Percentiles rank a stretch among this genome's conserved stretches.
These are phyloP conservation scores for Pelobates fuscus DNA, from an alignment of 2,113 vertebrate species.

Conservation along the genomic window DNA sequence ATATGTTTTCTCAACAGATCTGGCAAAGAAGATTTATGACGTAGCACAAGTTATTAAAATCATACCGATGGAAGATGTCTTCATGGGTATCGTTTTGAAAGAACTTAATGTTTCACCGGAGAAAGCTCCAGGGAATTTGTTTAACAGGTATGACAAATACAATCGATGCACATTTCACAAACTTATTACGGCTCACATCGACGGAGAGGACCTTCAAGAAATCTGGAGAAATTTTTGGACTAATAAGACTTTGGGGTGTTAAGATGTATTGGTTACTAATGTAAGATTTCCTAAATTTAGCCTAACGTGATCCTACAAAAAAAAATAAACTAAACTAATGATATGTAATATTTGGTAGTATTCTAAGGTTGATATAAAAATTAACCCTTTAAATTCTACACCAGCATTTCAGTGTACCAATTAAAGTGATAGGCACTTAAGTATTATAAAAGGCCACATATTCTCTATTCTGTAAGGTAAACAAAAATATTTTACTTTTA, in stretches of 20 bases:
- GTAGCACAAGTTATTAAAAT: neutral
- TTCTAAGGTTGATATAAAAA: too few species aligned
- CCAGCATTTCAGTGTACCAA: too few species aligned
- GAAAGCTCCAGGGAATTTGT: neutral
- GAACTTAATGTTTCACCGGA: conserved; percentile 6
- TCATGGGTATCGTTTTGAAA: conserved; percentile 44
- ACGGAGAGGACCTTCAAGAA: neutral
- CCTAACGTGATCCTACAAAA: too few species aligned
- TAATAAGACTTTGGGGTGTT: neutral
- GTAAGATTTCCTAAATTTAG: too few species aligned
- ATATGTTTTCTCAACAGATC: conserved; percentile 40
- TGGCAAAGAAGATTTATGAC: conserved; percentile 41
- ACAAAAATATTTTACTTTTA: too few species aligned
- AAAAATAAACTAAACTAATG: too few species aligned
- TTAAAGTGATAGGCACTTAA: too few species aligned
- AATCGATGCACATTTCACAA: neutral
- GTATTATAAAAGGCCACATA: too few species aligned
- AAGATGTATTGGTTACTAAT: too few species aligned
- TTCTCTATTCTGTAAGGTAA: too few species aligned
- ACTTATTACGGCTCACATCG: conserved; percentile 2
- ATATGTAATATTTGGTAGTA: too few species aligned
- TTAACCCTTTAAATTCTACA: too few species aligned
- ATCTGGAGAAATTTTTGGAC: conserved; percentile 14
- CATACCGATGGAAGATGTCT: conserved; percentile 52
- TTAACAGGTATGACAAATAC: neutral